phyloP scores from a whole-genome alignment of 2,113 vertebrate genomes.

The Narcine bancroftii region DNA sequence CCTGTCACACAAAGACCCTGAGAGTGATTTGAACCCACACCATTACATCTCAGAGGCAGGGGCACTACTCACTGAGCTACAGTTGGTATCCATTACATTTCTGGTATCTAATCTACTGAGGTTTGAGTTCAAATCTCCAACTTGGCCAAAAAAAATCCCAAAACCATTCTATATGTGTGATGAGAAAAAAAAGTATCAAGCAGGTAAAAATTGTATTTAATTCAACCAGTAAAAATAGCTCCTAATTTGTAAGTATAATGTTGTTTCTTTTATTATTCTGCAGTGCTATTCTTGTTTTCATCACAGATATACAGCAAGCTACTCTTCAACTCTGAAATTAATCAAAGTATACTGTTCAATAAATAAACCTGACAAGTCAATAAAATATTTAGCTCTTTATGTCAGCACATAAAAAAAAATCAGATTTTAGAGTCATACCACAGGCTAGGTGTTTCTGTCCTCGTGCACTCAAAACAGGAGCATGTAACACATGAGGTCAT shows the following conservation, averaged over 20 bases:
- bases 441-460: background rate
- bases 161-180: no score
- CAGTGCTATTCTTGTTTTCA: background rate
- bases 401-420: background rate
- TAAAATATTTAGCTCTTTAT: slow-evolving; percentile 16
- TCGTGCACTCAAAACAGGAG: background rate
- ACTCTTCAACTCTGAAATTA: background rate
- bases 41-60: no score
- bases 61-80: no score
- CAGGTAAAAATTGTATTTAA: no score
- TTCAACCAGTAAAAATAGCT: no score
- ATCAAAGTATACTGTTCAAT: background rate
- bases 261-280: background rate
- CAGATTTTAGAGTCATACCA: background rate
- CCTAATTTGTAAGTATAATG: background rate
- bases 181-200: no score
- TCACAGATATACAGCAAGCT: background rate
- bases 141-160: no score
- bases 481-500: background rate
- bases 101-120: no score
- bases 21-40: no score
- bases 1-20: no score
- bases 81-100: no score
- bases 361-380: background rate
- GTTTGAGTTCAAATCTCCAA: no score